Percentiles rank a stretch among this genome's conserved stretches.
phyloP scores from a whole-genome alignment of 2,888 invertebrate species.

The Orchesella flavescens region DNA sequence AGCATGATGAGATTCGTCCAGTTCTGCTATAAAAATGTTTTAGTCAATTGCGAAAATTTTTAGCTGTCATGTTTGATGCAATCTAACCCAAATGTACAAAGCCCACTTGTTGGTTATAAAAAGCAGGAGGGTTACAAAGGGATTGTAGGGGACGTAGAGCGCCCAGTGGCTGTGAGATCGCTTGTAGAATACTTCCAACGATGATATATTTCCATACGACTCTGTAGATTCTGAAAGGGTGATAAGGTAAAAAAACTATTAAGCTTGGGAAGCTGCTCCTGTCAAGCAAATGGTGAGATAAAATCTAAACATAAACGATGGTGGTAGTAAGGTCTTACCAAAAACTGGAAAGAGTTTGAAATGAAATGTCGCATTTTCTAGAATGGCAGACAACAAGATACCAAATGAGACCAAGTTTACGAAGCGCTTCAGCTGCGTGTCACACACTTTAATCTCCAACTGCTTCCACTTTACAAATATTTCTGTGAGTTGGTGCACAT shows the following conservation, averaged over 20 bases:
- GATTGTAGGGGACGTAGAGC: conserved; percentile 34
- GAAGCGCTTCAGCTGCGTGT: conserved; percentile 5
- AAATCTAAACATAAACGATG: too few relatives aligned
- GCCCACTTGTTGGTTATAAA: conserved; percentile 54
- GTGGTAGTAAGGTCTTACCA: too few relatives aligned
- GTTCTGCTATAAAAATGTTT: too few relatives aligned
- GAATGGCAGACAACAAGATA: conserved; percentile 42
- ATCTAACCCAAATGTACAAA: too few relatives aligned
- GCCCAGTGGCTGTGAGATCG: conserved; percentile 53
- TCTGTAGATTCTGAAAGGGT: background rate
- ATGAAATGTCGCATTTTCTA: conserved; percentile 58
- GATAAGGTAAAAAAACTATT: too few relatives aligned
- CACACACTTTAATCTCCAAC: background rate
- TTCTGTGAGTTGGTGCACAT: conserved; percentile 1
- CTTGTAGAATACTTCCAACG: conserved; percentile 49
- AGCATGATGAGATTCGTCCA: too few relatives aligned
- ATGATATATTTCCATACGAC: conserved; percentile 28
- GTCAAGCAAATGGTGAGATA: too few relatives aligned
- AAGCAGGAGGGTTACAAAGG: conserved; percentile 32
- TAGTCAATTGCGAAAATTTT: too few relatives aligned
- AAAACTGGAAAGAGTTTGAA: conserved; percentile 56
- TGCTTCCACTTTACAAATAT: conserved; percentile 30
- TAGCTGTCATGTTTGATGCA: too few relatives aligned
- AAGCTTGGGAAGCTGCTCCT: too few relatives aligned
- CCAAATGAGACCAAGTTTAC: background rate